Evolutionary conservation across 2,113 vertebrate genomes (phyloP), one percentile per base, ranked within the genome.

Genomic region (Sterrhoptilus dennistouni): DNA sequence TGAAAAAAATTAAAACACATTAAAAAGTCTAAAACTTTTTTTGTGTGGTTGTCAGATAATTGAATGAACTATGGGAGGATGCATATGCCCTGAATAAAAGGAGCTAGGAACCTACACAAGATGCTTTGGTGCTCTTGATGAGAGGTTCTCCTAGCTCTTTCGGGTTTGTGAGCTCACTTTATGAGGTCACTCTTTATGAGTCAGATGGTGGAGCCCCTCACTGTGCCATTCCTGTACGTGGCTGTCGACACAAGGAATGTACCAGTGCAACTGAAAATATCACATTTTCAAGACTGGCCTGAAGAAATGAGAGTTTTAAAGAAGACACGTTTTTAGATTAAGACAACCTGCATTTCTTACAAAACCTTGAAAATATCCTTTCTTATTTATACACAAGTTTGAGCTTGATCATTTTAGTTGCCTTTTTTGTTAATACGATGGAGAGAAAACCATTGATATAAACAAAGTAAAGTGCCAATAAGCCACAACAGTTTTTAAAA

Each of bases 121-220:
- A 63, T 40, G 18, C 16, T 75, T 63, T 75, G 69, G 29, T 50
- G 31, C 18, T 82, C 33, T 44, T 3, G 18, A 21, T 54, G 44
- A 63, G 42, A 83, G 22, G 28, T 52, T 79, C 23, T 54, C 44
- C 33, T 33, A 69, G 19, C 24, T 77, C 42, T 23, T 80, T 63
- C 42, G 66, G 33, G 25, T 90, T 89, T 77, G 52, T 40, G 15
- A 82, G 18, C 4, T 49, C 47, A 52, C 13, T 70, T 76, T 28
- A 44, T 28, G 15, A 91, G 27, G 23, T 78, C 31, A 21, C 3
- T 36, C 28, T 49, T 33, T 53, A 23, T 28, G 17, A 83, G n/a
- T 13, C 60, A 93, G n/a, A 61, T 0, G 0, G 31, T 21, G 24
- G 1, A 89, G 8, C 4, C 45, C 23, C 11, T 44, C 49, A 9